Percentiles rank a stretch among this genome's conserved stretches.
Evolutionary conservation across 2,113 vertebrate genomes (phyloP).

Genomic region (Brachyhypopomus occidentalis): DNA sequence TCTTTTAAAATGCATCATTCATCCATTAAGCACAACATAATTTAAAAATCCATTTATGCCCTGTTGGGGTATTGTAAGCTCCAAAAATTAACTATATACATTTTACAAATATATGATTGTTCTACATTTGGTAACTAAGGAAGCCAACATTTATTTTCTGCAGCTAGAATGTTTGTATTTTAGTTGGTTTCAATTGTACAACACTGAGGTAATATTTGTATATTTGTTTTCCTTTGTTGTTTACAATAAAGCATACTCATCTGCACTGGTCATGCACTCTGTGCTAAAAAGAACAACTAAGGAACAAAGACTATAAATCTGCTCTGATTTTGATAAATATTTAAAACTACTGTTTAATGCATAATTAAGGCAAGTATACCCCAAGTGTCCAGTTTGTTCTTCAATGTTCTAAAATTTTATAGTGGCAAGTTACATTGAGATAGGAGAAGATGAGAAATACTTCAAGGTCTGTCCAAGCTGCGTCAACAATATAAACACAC

Average conservation of each 20-base stretch:
- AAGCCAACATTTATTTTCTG: slow-evolving; percentile 78
- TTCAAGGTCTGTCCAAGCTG: slow-evolving; percentile 1
- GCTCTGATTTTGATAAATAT: slow-evolving; percentile 2
- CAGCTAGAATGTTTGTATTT: slow-evolving; percentile 76
- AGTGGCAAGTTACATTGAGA: slow-evolving; percentile 51
- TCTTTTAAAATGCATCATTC: slow-evolving; percentile 82
- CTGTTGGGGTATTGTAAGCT: slow-evolving; percentile 77
- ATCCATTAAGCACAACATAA: slow-evolving; percentile 81
- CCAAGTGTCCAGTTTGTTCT: slow-evolving; percentile 54
- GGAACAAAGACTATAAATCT: not conserved
- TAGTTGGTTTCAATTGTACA: slow-evolving; percentile 85
- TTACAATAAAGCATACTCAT: slow-evolving; percentile 73
- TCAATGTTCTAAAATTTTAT: slow-evolving; percentile 37
- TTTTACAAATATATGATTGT: slow-evolving; percentile 75
- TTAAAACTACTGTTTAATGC: not conserved
- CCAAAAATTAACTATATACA: slow-evolving; percentile 92
- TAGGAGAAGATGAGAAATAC: slow-evolving; percentile 48
- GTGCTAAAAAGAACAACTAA: slow-evolving; percentile 61
- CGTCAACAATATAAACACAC: slow-evolving; percentile 42
- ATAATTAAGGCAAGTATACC: slow-evolving; percentile 40
- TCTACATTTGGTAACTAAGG: slow-evolving; percentile 86
- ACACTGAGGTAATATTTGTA: slow-evolving; percentile 99
- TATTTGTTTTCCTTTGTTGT: slow-evolving; percentile 76
- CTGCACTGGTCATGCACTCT: slow-evolving; percentile 65
- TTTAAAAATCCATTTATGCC: slow-evolving; percentile 81